Conservation (phyloP, 2,888 invertebrate species). For the Pyrochroa serraticornis region DNA sequence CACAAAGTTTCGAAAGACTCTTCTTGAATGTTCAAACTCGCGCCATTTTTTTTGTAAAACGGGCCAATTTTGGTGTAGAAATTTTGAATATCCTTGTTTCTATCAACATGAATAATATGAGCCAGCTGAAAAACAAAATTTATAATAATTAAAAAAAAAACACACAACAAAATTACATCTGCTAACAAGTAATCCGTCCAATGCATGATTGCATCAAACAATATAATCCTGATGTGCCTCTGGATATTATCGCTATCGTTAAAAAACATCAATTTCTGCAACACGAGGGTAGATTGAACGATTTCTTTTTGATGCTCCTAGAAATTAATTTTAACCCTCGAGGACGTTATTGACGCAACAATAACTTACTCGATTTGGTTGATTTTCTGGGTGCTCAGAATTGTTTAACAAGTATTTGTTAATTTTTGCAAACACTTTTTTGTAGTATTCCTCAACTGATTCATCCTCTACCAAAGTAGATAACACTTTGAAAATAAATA, state of each 20-base stretch:
- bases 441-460: constrained; percentile 12
- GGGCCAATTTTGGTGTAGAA: constrained; percentile 7
- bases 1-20: too few relatives aligned
- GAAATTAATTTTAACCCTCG: background rate
- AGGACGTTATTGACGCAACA: too few relatives aligned
- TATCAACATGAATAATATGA: constrained; percentile 16
- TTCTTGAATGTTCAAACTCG: constrained; percentile 3
- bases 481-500: constrained; percentile 20
- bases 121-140: constrained; percentile 9
- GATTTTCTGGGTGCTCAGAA: constrained; percentile 10
- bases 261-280: constrained; percentile 20
- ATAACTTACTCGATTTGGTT: constrained; percentile 8
- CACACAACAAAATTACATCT: constrained; percentile 16
- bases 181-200: constrained; percentile 24
- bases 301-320: constrained; percentile 25
- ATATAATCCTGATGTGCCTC: constrained; percentile 15
- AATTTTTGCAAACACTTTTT: constrained; percentile 14
- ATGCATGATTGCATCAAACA: constrained; percentile 24
- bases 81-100: constrained; percentile 8
- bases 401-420: constrained; percentile 12
- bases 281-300: constrained; percentile 1
- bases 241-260: constrained; percentile 21
- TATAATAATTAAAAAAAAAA: background rate
- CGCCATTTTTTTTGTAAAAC: constrained; percentile 12
- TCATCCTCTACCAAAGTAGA: constrained; percentile 12